Base-by-base conservation (phyloP, 2,888 invertebrate species). In the Melitaea athalia region DNA sequence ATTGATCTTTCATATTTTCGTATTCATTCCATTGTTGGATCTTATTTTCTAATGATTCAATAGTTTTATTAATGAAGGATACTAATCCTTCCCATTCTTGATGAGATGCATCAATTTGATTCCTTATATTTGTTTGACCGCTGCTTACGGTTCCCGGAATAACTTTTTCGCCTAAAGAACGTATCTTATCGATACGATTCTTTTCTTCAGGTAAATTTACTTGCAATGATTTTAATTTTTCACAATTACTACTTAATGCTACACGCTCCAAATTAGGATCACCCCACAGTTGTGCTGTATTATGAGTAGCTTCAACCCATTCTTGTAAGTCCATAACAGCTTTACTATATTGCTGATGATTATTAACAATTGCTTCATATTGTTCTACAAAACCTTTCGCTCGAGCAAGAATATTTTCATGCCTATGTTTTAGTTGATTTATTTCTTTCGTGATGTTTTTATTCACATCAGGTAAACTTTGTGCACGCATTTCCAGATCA, bases 1-100 rank as follows among this genome's bases (percentile, higher is more conserved):
- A 97, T 73, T 96, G 95, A 78, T 98, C 98, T 83, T 97, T 97
- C 79, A 97, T 92, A 24, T 94, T 94, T 83, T 99, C 99, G 82
- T 98, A 98, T 80, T 98, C 98, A 65, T 95, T 95, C 98, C 98
- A 99, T 80, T 97, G 97, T 78, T 96, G 95, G 61, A 98, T 93
- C 84, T 98, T 97, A 59, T 93, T 94, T 85, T 98, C 97, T 64
- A 99, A 91, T 0, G 94, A 93, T 76, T 96, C 96, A 59, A 98
- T 96, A 0, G 96, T 96, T 14, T 96, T 95, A 77, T 95, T 95
- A 3, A 97, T 94, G 24, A 95, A 94, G 0, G 97, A 96, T 0
- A 96, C 92, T 1, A 98, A 88, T 14, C 96, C 95, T 84, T 97
- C 96, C 98, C 98, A 98, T 88, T 98, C 97, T 81, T 97, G 97